Percentiles rank a stretch among this genome's conserved stretches.
phyloP scores from a whole-genome alignment of 1,140 invertebrate genomes.

The Mylabris phalerata region DNA sequence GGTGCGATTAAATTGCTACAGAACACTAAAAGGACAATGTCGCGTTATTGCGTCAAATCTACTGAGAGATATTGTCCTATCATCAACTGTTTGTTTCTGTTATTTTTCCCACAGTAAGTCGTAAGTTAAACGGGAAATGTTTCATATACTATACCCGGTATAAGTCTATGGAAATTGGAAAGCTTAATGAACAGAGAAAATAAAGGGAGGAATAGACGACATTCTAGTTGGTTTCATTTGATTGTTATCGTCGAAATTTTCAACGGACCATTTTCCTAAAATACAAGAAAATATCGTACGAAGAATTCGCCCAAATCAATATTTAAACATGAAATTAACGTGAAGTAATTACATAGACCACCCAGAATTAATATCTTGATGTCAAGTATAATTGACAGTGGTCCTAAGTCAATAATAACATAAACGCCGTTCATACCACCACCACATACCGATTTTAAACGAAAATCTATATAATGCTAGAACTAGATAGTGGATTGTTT shows the following conservation, averaged over 20 bases:
- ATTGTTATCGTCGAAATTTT: background rate
- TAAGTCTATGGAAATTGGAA: conserved; percentile 8
- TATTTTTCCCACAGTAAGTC: conserved; percentile 10
- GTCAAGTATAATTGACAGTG: background rate
- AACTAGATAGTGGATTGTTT: no score
- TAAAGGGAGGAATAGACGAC: background rate
- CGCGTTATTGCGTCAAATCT: conserved; percentile 24
- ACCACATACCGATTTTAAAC: no score
- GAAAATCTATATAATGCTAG: no score
- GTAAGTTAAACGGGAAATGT: no score
- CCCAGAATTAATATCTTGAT: no score
- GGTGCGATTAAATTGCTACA: conserved; percentile 23
- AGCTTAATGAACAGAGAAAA: conserved; percentile 11
- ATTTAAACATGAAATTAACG: no score
- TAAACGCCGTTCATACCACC: background rate
- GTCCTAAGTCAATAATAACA: conserved; percentile 16
- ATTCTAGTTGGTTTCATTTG: conserved; percentile 8
- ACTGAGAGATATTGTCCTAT: conserved; percentile 13
- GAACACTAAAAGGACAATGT: conserved; percentile 21
- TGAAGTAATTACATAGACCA: no score
- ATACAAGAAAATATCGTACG: no score
- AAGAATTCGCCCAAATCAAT: no score
- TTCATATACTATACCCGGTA: no score
- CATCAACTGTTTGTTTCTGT: conserved; percentile 15
- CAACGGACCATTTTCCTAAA: no score